Percentiles rank a stretch among this genome's conserved stretches.
Conservation (phyloP, 2,888 invertebrate species). For the Caenorhabditis imperialis region DNA sequence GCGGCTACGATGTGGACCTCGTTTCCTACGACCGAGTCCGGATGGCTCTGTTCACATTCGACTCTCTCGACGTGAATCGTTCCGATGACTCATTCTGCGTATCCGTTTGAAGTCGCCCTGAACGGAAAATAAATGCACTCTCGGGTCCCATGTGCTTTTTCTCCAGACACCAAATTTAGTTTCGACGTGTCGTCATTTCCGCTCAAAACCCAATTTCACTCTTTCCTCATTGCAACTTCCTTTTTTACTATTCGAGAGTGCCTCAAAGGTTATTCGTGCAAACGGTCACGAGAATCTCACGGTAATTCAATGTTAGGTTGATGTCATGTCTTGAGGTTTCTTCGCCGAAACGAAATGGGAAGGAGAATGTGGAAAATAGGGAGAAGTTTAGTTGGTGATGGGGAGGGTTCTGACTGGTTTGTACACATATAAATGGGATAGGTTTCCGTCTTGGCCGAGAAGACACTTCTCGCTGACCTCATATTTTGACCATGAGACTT, state of each 20-base stretch:
- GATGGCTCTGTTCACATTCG: conserved; percentile 55
- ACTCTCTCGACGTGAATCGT: conserved; percentile 6
- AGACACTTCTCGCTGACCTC: conserved; percentile 10
- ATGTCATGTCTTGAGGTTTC: conserved; percentile 40
- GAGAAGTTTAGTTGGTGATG: neutral
- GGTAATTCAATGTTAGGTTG: conserved; percentile 42
- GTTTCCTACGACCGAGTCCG: conserved; percentile 50
- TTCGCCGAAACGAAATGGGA: conserved; percentile 30
- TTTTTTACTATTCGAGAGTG: conserved; percentile 2
- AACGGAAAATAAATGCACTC: no score
- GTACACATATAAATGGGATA: conserved; percentile 31
- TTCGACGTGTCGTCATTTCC: conserved; percentile 30
- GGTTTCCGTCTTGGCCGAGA: conserved; percentile 4
- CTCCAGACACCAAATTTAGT: no score
- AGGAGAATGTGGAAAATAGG: conserved; percentile 6
- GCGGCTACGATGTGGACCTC: conserved; percentile 46
- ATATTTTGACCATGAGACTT: conserved; percentile 13
- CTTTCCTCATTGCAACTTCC: neutral
- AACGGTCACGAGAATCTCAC: conserved; percentile 32
- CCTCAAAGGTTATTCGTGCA: neutral
- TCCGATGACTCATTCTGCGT: conserved; percentile 20
- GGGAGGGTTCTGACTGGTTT: conserved; percentile 27
- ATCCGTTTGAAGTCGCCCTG: no score
- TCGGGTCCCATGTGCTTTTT: no score
- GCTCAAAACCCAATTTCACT: conserved; percentile 10